Evolutionary conservation across 92 coral and sea anemone genomes (phyloP).

Genomic region (Actinernus sp.): DNA sequence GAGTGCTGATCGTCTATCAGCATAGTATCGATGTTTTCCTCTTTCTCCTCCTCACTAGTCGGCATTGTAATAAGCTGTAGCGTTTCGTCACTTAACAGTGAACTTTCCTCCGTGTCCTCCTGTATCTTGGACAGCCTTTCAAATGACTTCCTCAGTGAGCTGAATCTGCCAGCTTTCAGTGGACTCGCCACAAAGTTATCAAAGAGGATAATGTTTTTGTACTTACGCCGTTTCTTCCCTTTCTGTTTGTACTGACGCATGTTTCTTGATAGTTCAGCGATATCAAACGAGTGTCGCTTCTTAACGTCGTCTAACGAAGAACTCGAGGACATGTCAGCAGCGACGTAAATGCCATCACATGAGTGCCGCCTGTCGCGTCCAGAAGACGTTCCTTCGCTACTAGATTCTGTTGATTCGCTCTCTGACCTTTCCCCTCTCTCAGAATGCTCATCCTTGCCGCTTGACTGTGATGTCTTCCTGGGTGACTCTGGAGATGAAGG

Average conservation of each 20-base stretch:
- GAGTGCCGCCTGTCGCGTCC: constrained; percentile 47
- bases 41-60: too few species aligned
- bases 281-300: constrained; percentile 82
- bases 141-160: constrained; percentile 85
- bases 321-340: constrained; percentile 28
- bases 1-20: too few species aligned
- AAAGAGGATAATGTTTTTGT: constrained; percentile 64
- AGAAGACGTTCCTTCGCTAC: constrained; percentile 47
- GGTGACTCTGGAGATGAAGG: constrained; percentile 55
- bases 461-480: constrained; percentile 8
- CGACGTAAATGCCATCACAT: constrained; percentile 45
- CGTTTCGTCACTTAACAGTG: too few species aligned
- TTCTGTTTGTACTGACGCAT: constrained; percentile 45
- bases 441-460: constrained; percentile 1
- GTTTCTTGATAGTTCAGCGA: constrained; percentile 69
- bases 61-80: too few species aligned
- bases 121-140: constrained; percentile 87
- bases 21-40: too few species aligned
- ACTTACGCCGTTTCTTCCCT: constrained; percentile 42
- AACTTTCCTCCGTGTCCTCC: constrained; percentile 74
- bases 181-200: constrained; percentile 90
- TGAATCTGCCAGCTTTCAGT: constrained; percentile 83
- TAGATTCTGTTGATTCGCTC: constrained; percentile 75
- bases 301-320: constrained; percentile 19
- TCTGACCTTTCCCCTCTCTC: constrained; percentile 49